These are phyloP conservation scores for Dasyurus viverrinus DNA, from an alignment of 2,113 vertebrate species.

Conservation along the genomic window DNA sequence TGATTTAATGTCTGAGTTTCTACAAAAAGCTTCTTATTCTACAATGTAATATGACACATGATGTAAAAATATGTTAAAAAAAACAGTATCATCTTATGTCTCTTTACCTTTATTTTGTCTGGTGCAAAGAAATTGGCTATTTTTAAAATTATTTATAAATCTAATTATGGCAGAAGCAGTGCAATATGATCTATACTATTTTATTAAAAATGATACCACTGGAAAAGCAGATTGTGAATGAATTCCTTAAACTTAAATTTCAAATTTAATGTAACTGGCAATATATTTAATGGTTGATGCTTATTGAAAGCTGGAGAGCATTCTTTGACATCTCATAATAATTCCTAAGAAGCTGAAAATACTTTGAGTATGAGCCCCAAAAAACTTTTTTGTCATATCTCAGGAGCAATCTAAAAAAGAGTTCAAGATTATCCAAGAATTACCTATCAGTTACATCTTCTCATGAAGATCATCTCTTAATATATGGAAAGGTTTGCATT, in stretches of 20 bases:
- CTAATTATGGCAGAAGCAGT: slow-evolving; percentile 44
- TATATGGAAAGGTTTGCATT: background rate
- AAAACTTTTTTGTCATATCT: background rate
- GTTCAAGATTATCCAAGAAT: background rate
- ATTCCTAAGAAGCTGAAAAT: background rate
- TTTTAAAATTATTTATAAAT: slow-evolving; percentile 37
- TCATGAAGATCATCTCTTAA: background rate
- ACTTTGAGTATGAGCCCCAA: background rate
- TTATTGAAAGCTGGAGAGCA: slow-evolving; percentile 58
- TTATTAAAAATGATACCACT: slow-evolving; percentile 41
- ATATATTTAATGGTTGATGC: slow-evolving; percentile 25
- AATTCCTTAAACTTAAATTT: slow-evolving; percentile 64
- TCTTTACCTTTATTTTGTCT: background rate
- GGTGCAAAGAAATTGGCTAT: background rate
- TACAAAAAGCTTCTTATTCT: background rate
- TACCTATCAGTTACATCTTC: background rate
- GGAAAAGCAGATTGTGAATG: slow-evolving; percentile 20
- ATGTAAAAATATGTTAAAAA: rapidly evolving
- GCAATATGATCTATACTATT: background rate
- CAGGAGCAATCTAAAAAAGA: background rate
- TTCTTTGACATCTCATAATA: slow-evolving; percentile 51
- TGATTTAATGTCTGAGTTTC: background rate
- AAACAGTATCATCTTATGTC: background rate
- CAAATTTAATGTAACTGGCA: slow-evolving; percentile 51
- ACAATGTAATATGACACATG: background rate